Evolutionary conservation across 2,797 vertebrate genomes (phyloP).

Genomic region (Poecile montanus): DNA sequence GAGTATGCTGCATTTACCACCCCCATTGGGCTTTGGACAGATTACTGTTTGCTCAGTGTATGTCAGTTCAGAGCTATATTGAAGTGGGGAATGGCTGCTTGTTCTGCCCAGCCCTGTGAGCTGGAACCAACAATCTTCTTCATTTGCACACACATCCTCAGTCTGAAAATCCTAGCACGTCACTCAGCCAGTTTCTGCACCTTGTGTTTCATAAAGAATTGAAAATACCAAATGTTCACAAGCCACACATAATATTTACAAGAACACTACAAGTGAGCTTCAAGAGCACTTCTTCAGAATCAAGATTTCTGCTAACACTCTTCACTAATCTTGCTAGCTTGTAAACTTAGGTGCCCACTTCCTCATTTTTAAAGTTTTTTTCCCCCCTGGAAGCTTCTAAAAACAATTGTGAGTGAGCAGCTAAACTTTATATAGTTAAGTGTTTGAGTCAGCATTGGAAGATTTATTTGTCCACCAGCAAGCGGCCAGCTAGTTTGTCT

Average conservation of each 20-base stretch:
- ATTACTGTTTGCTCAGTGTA: conserved; percentile 20
- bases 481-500: neutral
- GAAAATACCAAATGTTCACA: conserved; percentile 46
- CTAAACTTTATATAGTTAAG: neutral
- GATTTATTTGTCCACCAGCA: neutral
- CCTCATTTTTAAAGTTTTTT: neutral
- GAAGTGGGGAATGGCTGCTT: neutral
- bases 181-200: conserved; percentile 27
- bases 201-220: conserved; percentile 54
- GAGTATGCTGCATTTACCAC: conserved; percentile 40
- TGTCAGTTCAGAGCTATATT: conserved; percentile 36
- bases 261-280: conserved; percentile 10
- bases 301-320: neutral
- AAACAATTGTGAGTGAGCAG: neutral
- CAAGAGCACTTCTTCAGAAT: conserved; percentile 8
- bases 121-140: neutral
- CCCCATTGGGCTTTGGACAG: conserved; percentile 12
- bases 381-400: neutral
- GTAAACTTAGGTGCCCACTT: conserved; percentile 4
- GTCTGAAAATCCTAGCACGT: neutral
- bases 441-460: conserved; percentile 7
- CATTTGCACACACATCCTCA: neutral
- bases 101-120: neutral
- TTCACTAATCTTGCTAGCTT: neutral
- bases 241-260: conserved; percentile 37